A percentile compares a stretch with the other conserved stretches of the same genome.
Conservation (phyloP, 2,797 vertebrate species). For the Spheniscus humboldti region DNA sequence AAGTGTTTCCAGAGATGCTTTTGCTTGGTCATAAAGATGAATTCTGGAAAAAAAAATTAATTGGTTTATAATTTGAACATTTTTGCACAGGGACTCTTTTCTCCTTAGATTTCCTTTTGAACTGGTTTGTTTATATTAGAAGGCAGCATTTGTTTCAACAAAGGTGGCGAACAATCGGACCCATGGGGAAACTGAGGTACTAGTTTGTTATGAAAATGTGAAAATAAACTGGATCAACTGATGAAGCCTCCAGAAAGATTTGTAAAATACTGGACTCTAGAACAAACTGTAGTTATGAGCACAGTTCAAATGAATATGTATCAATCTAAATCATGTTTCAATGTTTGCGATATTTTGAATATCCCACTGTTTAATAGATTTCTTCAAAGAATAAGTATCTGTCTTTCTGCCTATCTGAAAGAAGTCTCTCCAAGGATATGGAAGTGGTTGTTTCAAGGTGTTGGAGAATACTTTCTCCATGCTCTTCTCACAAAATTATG, state of each 20-base stretch:
- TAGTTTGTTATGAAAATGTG: not conserved
- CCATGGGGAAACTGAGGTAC: not conserved
- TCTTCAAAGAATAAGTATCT: not conserved
- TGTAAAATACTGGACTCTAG: not conserved
- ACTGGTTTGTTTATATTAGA: not conserved
- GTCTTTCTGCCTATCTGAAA: not conserved
- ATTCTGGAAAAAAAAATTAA: not conserved
- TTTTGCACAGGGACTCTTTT: not conserved
- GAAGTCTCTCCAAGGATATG: not conserved
- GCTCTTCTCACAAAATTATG: not conserved
- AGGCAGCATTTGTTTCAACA: not conserved
- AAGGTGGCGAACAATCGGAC: not conserved
- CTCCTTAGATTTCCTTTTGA: not conserved
- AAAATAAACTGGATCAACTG: not conserved
- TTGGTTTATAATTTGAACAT: not conserved
- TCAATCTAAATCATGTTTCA: not conserved
- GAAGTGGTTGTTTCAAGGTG: not conserved
- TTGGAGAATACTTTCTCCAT: not conserved
- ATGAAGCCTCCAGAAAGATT: not conserved
- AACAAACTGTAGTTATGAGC: not conserved
- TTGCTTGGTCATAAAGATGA: not conserved
- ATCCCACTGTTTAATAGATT: not conserved
- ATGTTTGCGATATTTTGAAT: not conserved
- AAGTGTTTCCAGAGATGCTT: not conserved
- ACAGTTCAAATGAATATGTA: not conserved